Base-by-base conservation (phyloP, 2,113 vertebrate species). In the Sinocyclocheilus anophthalmus region DNA sequence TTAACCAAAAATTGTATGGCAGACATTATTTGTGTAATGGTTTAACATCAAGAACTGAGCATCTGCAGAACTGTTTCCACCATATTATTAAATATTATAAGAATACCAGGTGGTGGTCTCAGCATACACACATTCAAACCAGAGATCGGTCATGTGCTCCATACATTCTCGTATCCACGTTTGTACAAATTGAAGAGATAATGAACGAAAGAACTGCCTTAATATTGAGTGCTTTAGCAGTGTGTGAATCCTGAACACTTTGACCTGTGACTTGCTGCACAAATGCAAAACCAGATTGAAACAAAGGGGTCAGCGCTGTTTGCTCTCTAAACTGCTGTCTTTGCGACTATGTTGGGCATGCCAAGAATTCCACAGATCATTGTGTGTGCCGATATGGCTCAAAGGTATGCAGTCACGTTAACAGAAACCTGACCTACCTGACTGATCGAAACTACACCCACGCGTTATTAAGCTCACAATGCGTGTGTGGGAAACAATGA, bases 371-470 rank as follows among this genome's bases (percentile, higher is more conserved):
- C 87, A 87, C 30, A 83, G 88, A 92, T 87, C 63, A 89, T 85
- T 91, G 89, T 91, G 88, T 84, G 76, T 87, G 83, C 90, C 86
- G 87, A 89, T 91, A 90, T 81, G 90, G 88, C 90, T 90, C 79
- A 84, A 86, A 91, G 92, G 94, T 95, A 94, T 95, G 93, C 91
- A 93, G 93, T 92, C 92, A 90, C 89, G 91, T 93, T 94, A 91
- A 92, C 91, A 95, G 94, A 95, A 96, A 95, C 95, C 94, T 92
- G 93, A 94, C 94, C 94, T 95, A 95, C 95, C 94, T 95, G 94
- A 95, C 84, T 81, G 94, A 95, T 96, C 94, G 95, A 96, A 96
- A 95, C 94, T 95, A 93, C 94, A 92, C 95, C 95, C 94, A 95
- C 94, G 92, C 93, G 37, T 55, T 86, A 91, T 94, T 95, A 95